Conservation (phyloP, 2,113 vertebrate species). For the Varanus salvator region DNA sequence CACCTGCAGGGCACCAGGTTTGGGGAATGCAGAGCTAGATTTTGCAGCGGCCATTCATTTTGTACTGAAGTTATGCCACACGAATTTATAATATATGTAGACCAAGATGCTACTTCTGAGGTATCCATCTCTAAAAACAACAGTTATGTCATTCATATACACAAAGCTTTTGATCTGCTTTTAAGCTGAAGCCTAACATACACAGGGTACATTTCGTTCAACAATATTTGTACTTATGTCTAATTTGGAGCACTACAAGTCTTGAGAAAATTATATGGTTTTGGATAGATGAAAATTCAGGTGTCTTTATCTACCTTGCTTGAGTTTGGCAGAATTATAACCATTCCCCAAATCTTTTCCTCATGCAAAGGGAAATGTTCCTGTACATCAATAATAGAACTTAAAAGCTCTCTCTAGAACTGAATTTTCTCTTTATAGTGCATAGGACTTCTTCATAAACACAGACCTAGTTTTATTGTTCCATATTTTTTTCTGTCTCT, state of each 20-base stretch:
- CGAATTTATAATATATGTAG: background rate
- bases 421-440: slow-evolving; percentile 5
- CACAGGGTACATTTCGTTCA: background rate
- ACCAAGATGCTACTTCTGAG: background rate
- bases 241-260: background rate
- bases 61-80: background rate
- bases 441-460: background rate
- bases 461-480: background rate
- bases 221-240: background rate
- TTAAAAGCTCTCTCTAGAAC: background rate
- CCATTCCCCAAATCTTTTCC: background rate
- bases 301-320: background rate
- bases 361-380: background rate
- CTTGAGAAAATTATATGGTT: background rate
- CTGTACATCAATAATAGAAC: background rate
- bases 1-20: too few relatives aligned
- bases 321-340: background rate
- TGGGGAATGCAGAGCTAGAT: background rate
- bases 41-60: background rate
- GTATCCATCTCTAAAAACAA: background rate
- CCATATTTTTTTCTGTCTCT: background rate
- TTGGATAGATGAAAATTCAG: background rate
- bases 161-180: background rate
- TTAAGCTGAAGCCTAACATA: background rate
- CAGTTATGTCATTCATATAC: background rate